Evolutionary conservation across 2,888 invertebrate genomes (phyloP).

Genomic region (Scaptodrosophila latifasciaeformis): DNA sequence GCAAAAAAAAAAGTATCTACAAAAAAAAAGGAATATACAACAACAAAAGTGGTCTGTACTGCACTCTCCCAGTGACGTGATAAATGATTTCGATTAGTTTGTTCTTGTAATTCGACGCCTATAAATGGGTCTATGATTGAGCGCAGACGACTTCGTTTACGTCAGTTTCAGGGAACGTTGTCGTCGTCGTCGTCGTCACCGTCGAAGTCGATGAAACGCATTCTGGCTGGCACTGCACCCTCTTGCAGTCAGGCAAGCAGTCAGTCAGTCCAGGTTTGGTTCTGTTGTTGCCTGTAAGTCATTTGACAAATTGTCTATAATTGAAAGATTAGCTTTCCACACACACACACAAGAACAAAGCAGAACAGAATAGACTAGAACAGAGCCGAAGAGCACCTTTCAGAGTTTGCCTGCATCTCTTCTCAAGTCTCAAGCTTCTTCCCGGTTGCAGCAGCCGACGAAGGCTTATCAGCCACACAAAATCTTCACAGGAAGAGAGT

Average conservation of each 20-base stretch:
- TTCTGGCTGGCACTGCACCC: constrained; percentile 44
- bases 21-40: constrained; percentile 7
- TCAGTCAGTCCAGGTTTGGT: too few species aligned
- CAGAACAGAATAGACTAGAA: constrained; percentile 44
- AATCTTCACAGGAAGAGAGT: too few species aligned
- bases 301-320: constrained; percentile 75
- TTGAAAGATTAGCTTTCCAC: constrained; percentile 75
- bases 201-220: not conserved
- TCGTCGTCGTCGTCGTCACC: constrained; percentile 36
- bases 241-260: constrained; percentile 6
- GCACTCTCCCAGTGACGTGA: constrained; percentile 58
- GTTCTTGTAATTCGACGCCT: constrained; percentile 75
- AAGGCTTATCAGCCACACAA: too few species aligned
- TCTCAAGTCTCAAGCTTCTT: too few species aligned
- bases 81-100: constrained; percentile 75
- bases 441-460: too few species aligned
- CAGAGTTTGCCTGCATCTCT: too few species aligned
- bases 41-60: constrained; percentile 29
- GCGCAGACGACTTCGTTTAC: constrained; percentile 64
- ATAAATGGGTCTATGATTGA: constrained; percentile 74
- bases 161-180: constrained; percentile 36
- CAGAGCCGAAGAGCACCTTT: too few species aligned
- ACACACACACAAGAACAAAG: constrained; percentile 55
- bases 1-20: constrained; percentile 25
- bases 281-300: constrained; percentile 61